These are phyloP conservation scores for Torymus texanus DNA, from an alignment of 2,888 invertebrate species.

Conservation along the genomic window DNA sequence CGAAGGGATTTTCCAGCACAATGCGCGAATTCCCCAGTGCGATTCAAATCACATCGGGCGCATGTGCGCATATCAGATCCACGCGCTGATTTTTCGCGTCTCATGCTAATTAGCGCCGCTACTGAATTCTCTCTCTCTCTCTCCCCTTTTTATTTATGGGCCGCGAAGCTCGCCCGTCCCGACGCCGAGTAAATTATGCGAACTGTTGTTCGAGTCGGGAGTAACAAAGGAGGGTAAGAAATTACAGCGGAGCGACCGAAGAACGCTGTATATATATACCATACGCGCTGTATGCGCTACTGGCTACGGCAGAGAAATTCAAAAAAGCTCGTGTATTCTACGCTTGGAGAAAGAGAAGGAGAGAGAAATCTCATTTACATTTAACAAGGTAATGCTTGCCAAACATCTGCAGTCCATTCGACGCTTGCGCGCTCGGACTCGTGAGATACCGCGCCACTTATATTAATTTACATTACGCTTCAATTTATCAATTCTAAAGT, in stretches of 20 bases:
- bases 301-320: slow-evolving; percentile 8
- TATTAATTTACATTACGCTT: slow-evolving; percentile 19
- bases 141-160: too few relatives aligned
- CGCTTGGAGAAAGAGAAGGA: background rate
- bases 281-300: too few relatives aligned
- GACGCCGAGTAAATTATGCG: background rate
- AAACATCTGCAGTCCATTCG: slow-evolving; percentile 27
- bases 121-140: too few relatives aligned
- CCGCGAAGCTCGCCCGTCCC: background rate
- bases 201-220: background rate
- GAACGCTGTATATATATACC: background rate
- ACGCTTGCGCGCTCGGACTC: background rate
- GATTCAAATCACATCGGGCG: background rate
- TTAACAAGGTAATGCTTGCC: slow-evolving; percentile 32
- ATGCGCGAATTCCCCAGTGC: too few relatives aligned
- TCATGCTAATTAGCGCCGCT: background rate
- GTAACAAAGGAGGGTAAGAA: slow-evolving; percentile 9
- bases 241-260: background rate
- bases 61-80: background rate
- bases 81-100: background rate
- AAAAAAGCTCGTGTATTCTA: slow-evolving; percentile 11
- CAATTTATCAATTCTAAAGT: slow-evolving; percentile 5
- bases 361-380: slow-evolving; percentile 35
- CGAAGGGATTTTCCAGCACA: too few relatives aligned
- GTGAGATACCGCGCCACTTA: slow-evolving; percentile 9